These are phyloP conservation scores for Calameuta pallipes DNA, from an alignment of 2,888 invertebrate species.

Conservation along the genomic window DNA sequence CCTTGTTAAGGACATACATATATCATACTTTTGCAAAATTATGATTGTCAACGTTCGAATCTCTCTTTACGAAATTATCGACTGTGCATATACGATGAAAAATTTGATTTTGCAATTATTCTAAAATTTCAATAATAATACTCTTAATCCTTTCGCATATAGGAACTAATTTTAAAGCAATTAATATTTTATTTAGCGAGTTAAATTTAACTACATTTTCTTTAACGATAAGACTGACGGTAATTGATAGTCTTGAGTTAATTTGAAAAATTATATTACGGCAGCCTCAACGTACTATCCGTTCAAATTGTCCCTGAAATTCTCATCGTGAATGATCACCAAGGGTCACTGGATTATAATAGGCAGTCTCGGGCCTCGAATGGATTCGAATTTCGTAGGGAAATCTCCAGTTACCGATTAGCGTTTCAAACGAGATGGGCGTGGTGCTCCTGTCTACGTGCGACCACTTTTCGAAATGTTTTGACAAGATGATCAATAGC, in stretches of 20 bases:
- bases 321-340: not conserved
- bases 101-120: too few species aligned
- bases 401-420: conserved; percentile 61
- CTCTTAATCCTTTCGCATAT: too few species aligned
- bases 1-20: conserved; percentile 33
- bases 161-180: too few species aligned
- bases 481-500: conserved; percentile 55
- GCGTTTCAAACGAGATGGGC: conserved; percentile 40
- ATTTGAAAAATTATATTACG: not conserved
- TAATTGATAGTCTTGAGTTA: not conserved
- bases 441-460: conserved; percentile 12
- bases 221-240: not conserved
- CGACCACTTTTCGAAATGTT: conserved; percentile 47
- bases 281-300: not conserved
- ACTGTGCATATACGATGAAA: too few species aligned
- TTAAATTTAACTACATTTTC: not conserved
- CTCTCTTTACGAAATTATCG: not conserved
- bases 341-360: not conserved
- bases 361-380: not conserved
- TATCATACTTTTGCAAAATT: not conserved
- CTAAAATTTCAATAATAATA: too few species aligned
- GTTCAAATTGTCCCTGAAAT: not conserved
- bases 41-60: not conserved
- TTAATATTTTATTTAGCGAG: too few species aligned
- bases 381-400: conserved; percentile 32